These are phyloP conservation scores for Tenthredo distinguenda DNA, from an alignment of 2,888 invertebrate species.

Conservation along the genomic window DNA sequence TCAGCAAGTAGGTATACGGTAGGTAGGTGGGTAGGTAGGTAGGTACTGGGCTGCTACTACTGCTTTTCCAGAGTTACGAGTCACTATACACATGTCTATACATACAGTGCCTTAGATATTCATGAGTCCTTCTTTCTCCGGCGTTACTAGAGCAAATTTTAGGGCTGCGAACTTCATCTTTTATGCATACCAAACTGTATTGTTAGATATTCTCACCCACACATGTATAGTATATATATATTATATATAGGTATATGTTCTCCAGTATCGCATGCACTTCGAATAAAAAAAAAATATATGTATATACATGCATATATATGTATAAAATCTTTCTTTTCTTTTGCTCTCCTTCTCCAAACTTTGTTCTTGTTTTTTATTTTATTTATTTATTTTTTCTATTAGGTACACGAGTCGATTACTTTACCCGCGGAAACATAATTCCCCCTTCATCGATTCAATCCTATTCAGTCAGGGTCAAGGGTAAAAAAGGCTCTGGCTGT, in stretches of 20 bases:
- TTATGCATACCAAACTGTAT: constrained; percentile 60
- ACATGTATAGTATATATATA: neutral
- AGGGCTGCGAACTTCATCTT: constrained; percentile 59
- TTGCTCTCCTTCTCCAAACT: neutral
- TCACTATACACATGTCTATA: constrained; percentile 7
- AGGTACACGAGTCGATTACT: too few relatives aligned
- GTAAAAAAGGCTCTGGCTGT: too few relatives aligned
- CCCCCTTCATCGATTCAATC: neutral
- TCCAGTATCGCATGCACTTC: neutral
- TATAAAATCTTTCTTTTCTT: neutral
- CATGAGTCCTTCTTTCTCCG: constrained; percentile 59
- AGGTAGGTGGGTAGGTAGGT: neutral
- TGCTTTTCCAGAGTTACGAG: constrained; percentile 26
- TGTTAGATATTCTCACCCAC: constrained; percentile 57
- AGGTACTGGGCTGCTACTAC: neutral
- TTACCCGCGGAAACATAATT: too few relatives aligned
- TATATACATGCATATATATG: too few relatives aligned
- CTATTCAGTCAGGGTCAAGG: too few relatives aligned
- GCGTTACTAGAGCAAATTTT: constrained; percentile 63
- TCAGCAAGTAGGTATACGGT: neutral
- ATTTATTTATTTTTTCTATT: neutral
- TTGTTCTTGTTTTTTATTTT: neutral
- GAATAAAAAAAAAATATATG: neutral
- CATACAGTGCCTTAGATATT: constrained; percentile 53
- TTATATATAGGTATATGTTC: neutral